Evolutionary conservation across 1,140 invertebrate genomes (phyloP).

Genomic region (Drosophila rhopaloa): DNA sequence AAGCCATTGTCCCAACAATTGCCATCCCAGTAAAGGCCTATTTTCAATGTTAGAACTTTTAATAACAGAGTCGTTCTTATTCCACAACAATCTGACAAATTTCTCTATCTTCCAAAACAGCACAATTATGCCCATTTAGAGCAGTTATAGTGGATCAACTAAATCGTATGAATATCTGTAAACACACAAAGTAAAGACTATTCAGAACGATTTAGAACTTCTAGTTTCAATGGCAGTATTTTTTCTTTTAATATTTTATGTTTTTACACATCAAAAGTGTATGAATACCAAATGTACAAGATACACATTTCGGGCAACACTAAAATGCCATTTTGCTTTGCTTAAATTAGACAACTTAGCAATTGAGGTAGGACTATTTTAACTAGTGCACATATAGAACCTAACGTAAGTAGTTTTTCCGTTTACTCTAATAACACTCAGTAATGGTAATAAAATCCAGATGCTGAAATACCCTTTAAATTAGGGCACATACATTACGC

Average conservation of each 20-base stretch:
- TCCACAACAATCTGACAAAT: not conserved
- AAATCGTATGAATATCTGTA: not conserved
- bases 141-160: not conserved
- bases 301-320: too few species aligned
- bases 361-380: too few species aligned
- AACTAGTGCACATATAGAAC: too few species aligned
- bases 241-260: too few species aligned
- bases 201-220: too few species aligned
- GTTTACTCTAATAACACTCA: not conserved
- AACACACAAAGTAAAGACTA: not conserved
- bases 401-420: too few species aligned
- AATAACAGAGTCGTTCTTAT: not conserved
- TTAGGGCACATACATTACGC: constrained; percentile 27
- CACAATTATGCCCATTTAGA: not conserved
- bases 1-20: too few species aligned
- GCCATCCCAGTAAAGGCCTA: not conserved
- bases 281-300: too few species aligned
- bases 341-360: too few species aligned
- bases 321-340: too few species aligned
- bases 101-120: not conserved
- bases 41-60: not conserved
- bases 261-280: too few species aligned
- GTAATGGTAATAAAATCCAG: not conserved
- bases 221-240: too few species aligned
- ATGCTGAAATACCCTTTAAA: constrained; percentile 34